phyloP scores from a whole-genome alignment of 2,797 vertebrate genomes.

The Smutsia temminckii region DNA sequence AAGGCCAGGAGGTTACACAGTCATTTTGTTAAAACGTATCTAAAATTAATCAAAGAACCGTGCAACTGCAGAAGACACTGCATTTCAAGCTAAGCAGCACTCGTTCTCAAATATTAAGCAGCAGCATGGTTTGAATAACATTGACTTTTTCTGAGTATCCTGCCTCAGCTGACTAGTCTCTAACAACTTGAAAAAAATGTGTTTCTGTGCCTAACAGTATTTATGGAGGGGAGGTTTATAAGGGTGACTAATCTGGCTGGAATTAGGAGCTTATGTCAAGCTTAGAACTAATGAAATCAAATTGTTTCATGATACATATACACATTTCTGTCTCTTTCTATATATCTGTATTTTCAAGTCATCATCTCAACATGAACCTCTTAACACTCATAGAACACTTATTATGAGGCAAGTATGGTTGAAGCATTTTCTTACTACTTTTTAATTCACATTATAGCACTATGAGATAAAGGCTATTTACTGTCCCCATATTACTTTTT shows the following conservation, averaged over 20 bases:
- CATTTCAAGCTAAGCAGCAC: background rate
- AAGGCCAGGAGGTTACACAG: background rate
- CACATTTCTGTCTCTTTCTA: no score
- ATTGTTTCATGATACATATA: background rate
- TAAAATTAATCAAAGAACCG: background rate
- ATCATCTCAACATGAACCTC: background rate
- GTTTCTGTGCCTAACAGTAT: background rate
- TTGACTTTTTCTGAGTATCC: background rate
- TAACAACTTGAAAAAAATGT: background rate
- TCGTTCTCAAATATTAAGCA: background rate
- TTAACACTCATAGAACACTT: no score
- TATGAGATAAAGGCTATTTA: background rate
- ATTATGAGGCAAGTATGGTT: background rate
- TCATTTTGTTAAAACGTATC: background rate
- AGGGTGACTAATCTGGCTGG: background rate
- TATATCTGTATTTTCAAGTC: background rate
- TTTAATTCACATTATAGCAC: background rate
- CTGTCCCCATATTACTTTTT: background rate
- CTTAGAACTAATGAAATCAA: background rate
- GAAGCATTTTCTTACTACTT: background rate
- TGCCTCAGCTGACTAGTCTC: background rate
- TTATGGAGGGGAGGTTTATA: background rate
- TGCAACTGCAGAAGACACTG: background rate
- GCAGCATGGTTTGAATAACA: background rate
- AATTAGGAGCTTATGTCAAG: background rate